Base-by-base conservation (phyloP, 2,888 invertebrate genomes). In the Lottia gigantea region DNA sequence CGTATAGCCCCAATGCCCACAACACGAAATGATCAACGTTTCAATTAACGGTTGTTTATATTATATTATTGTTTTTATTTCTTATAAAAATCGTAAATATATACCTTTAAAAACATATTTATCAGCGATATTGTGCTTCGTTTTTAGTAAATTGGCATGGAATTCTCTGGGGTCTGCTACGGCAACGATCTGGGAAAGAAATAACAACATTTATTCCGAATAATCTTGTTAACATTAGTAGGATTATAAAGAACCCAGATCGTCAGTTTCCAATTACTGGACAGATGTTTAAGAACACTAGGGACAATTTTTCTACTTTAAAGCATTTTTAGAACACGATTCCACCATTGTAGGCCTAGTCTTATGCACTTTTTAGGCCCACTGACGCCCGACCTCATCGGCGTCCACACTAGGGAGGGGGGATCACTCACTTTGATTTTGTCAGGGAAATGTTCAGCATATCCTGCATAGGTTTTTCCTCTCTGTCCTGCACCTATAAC, bases 401-500 rank as follows among this genome's bases (percentile, higher is more conserved):
- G n/a, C n/a, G 40, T 40, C 7, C 7, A 6, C 7, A 40, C 6
- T 6, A 11, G 11, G 40, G 40, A 40, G 11, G 40, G 40, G 40
- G 0, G 0, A 40, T 40, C 40, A 11, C 19, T 74, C 73, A 88
- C 83, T 82, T 86, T 81, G 14, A 89, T 76, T 47, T 82, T 72
- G 8, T 83, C 76, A 19, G 88, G 86, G 65, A 74, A 80, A 11
- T 77, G 65, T 4, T 72, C 47, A 7, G 86, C 85, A 80, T 85
- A 89, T 6, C 63, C 63, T 11, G 86, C 74, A 77, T 89, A 88
- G 12, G 74, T 78, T 70, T 78, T 74, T 2, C 89, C 88, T 46
- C 89, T 76, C 26, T 77, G 75, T 15, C 89, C 89, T 23, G 86
- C 87, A 23, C 89, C 89, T 63, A 88, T 76, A 26, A 88, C 76